phyloP scores from a whole-genome alignment of 53 echinoderm and acorn worm genomes.

The Stichopus horrens region DNA sequence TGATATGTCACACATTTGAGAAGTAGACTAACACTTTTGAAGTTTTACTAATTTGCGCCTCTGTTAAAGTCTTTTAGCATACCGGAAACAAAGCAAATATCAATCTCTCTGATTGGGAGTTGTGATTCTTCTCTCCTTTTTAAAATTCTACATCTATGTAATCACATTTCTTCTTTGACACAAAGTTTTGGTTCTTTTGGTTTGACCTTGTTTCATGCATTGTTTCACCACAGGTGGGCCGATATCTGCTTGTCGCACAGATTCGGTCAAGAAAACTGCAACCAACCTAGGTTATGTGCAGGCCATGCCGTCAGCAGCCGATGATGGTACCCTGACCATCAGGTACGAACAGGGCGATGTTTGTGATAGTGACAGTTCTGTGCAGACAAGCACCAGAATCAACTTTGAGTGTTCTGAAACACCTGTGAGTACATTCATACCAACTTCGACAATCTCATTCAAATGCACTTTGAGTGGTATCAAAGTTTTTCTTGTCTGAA shows the following conservation, averaged over 20 bases:
- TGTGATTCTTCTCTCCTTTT: no score
- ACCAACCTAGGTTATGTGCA: slow-evolving; percentile 85
- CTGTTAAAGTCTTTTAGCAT: no score
- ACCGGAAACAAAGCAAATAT: no score
- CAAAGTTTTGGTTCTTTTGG: no score
- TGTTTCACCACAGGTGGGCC: slow-evolving; percentile 68
- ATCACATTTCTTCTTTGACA: no score
- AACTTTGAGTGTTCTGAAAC: slow-evolving; percentile 96
- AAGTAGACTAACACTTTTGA: no score
- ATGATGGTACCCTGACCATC: slow-evolving; percentile 84
- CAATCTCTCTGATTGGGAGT: no score
- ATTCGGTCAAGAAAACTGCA: background rate
- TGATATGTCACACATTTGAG: no score
- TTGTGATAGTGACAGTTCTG: slow-evolving; percentile 68
- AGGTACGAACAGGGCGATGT: slow-evolving; percentile 84
- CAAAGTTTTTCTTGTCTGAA: background rate
- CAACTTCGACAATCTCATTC: background rate
- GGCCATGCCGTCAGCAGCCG: slow-evolving; percentile 87
- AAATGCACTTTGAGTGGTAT: background rate
- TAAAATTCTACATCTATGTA: no score
- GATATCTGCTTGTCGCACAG: slow-evolving; percentile 89
- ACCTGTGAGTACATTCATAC: slow-evolving; percentile 59
- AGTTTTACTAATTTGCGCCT: no score
- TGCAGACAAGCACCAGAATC: slow-evolving; percentile 79
- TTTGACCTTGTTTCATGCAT: no score